Evolutionary conservation across 2,888 invertebrate genomes (phyloP), one percentile per base, ranked within the genome.

Genomic region (Clepsis dumicolana): DNA sequence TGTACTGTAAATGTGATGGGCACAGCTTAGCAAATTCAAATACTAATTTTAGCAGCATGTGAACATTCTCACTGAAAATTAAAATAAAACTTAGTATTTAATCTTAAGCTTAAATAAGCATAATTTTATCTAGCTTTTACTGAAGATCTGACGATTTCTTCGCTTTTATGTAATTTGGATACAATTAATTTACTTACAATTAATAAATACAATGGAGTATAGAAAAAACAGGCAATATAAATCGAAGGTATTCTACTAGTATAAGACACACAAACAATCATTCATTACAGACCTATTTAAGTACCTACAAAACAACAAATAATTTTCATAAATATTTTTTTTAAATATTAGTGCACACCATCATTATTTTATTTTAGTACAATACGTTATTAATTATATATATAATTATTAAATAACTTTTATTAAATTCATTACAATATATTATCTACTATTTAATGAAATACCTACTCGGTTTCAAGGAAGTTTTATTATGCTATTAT

Each of bases 401-500:
- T 83, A 82, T 80, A 79, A 76, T 82, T 73, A 80, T 81, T 83
- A 82, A 82, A 85, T 85, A 87, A 85, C 80, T 85, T 84, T 85
- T 80, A 83, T 82, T 85, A 86, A 82, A 82, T 83, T 85, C 79
- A 84, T 86, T 87, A 89, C 84, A 83, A 81, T 88, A 88, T 70
- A 71, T 64, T 60, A 72, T 81, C 84, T 90, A 90, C 80, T 79
- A 76, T 84, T 84, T 84, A 83, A 85, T 86, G 85, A 86, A 88
- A 86, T 86, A 88, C 52, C 68, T 68, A 68, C 78, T 87, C 82
- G 86, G 84, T 84, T 88, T 80, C 86, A 88, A 87, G 86, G 87
- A 88, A 83, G 81, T 86, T 86, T 83, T 78, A 89, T 87, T 88
- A 88, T 82, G 79, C 88, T 92, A 92, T 90, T 88, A 89, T 89